Conservation (phyloP, 53 echinoderm and acorn worm species). For the Temnopleurus reevesii region DNA sequence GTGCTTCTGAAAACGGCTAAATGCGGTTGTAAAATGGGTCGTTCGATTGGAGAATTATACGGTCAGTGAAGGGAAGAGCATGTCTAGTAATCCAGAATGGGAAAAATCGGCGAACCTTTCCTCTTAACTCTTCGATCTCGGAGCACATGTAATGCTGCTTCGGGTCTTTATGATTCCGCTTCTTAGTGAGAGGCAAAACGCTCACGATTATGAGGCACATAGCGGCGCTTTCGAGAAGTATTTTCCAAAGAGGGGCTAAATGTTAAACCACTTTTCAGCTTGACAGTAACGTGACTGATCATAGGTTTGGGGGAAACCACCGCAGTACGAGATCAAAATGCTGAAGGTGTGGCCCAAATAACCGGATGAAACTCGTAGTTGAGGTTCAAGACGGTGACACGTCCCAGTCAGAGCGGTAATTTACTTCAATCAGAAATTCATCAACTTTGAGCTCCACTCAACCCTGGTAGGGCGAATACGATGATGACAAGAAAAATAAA, state of each 20-base stretch:
- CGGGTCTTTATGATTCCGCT: background rate
- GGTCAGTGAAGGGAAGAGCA: slow-evolving; percentile 26
- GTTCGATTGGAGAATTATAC: slow-evolving; percentile 33
- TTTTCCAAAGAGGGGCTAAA: slow-evolving; percentile 14
- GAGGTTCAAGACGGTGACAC: background rate
- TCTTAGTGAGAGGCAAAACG: background rate
- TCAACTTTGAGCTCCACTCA: too few species aligned
- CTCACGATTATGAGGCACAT: background rate
- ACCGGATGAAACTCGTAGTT: background rate
- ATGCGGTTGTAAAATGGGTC: slow-evolving; percentile 34
- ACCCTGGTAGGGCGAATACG: too few species aligned
- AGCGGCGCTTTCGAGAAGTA: background rate
- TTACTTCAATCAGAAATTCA: too few species aligned
- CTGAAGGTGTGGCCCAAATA: slow-evolving; percentile 26
- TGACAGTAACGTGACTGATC: slow-evolving; percentile 18
- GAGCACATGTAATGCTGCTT: background rate
- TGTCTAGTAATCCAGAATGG: slow-evolving; percentile 25
- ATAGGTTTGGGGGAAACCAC: background rate
- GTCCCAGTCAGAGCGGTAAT: too few species aligned
- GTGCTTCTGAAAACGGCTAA: background rate
- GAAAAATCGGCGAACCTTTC: background rate
- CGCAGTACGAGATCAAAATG: background rate
- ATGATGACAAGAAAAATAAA: too few species aligned
- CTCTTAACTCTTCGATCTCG: background rate
- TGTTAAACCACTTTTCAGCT: slow-evolving; percentile 35